Conservation (phyloP, 2,797 vertebrate species). For the Poecilia wingei region DNA sequence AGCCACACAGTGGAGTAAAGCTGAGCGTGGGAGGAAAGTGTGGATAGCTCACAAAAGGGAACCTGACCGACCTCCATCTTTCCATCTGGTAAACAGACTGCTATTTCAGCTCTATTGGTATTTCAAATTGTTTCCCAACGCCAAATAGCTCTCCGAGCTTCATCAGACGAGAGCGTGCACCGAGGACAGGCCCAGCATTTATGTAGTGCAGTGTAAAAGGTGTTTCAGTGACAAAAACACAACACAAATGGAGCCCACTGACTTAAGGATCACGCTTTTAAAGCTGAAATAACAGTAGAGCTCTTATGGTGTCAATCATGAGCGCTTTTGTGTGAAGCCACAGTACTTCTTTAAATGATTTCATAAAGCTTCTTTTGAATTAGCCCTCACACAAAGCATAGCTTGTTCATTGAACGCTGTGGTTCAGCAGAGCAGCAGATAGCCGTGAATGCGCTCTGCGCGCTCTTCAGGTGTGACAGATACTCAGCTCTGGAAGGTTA, state of each 20-base stretch:
- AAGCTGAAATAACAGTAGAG: slow-evolving; percentile 32
- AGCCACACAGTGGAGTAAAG: slow-evolving; percentile 70
- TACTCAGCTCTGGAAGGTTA: slow-evolving; percentile 52
- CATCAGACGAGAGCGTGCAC: slow-evolving; percentile 27
- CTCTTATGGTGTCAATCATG: slow-evolving; percentile 37
- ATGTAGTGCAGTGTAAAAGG: slow-evolving; percentile 20
- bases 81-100: slow-evolving; percentile 78
- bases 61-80: slow-evolving; percentile 72
- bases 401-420: slow-evolving; percentile 58
- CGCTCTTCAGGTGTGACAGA: slow-evolving; percentile 64
- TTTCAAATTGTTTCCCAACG: slow-evolving; percentile 62
- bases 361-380: slow-evolving; percentile 49
- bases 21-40: slow-evolving; percentile 74
- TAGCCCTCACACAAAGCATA: slow-evolving; percentile 53
- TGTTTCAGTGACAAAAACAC: slow-evolving; percentile 19
- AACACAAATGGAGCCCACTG: slow-evolving; percentile 32
- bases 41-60: slow-evolving; percentile 75
- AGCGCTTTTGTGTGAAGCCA: slow-evolving; percentile 43
- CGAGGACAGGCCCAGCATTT: slow-evolving; percentile 23
- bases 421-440: slow-evolving; percentile 53
- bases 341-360: slow-evolving; percentile 43
- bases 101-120: slow-evolving; percentile 64
- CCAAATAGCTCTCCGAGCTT: slow-evolving; percentile 45
- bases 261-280: slow-evolving; percentile 31
- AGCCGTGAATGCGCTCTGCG: slow-evolving; percentile 26